phyloP scores from a whole-genome alignment of 2,888 invertebrate genomes.

The Strigamia transsilvanica region DNA sequence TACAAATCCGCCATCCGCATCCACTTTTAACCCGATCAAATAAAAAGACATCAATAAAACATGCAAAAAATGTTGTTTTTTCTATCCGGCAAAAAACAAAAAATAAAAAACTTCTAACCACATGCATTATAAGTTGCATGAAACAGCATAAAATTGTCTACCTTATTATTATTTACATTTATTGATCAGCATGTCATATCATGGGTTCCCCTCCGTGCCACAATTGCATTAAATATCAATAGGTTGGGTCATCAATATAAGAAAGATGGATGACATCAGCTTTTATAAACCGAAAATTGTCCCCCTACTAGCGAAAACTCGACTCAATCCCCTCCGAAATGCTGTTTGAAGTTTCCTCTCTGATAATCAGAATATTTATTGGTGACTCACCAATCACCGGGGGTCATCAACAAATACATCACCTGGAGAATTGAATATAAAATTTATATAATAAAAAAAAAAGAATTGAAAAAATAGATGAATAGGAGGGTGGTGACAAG shows the following conservation, averaged over 20 bases:
- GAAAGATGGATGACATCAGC: slow-evolving; percentile 41
- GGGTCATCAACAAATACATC: slow-evolving; percentile 40
- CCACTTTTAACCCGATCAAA: slow-evolving; percentile 29
- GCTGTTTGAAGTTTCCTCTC: slow-evolving; percentile 22
- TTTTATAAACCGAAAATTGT: slow-evolving; percentile 25
- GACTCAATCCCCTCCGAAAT: background rate
- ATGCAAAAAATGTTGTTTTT: background rate
- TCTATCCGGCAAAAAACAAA: background rate
- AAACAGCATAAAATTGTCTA: background rate
- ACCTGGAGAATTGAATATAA: slow-evolving; percentile 42
- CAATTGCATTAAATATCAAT: slow-evolving; percentile 45
- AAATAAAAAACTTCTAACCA: background rate
- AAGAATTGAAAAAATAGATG: background rate
- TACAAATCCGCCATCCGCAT: slow-evolving; percentile 18
- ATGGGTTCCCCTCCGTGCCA: background rate
- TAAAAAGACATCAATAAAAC: slow-evolving; percentile 40
- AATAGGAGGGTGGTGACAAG: background rate
- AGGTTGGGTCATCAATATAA: slow-evolving; percentile 39
- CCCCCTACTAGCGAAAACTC: background rate
- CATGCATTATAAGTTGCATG: too few relatives aligned
- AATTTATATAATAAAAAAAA: background rate
- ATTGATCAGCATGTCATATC: background rate
- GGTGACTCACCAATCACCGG: slow-evolving; percentile 27
- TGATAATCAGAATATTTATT: slow-evolving; percentile 32
- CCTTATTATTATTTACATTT: slow-evolving; percentile 3